A percentile compares a stretch with the other conserved stretches of the same genome.
phyloP scores from a whole-genome alignment of 2,113 vertebrate species.

The Setophaga kirtlandii region DNA sequence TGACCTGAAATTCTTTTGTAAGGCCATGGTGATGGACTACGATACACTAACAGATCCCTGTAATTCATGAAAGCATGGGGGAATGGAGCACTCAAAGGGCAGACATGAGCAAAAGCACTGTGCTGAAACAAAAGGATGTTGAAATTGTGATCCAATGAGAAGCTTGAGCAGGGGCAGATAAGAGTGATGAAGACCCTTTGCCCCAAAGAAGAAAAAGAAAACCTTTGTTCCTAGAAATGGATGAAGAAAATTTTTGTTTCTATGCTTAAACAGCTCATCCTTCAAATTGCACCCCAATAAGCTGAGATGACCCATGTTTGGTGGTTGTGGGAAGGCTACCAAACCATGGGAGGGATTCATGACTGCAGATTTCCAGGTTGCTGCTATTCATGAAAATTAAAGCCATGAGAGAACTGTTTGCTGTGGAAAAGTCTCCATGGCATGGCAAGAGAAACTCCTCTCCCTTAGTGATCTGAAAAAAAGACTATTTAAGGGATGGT shows the following conservation, averaged over 20 bases:
- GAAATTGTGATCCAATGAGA: background rate
- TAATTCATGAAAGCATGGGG: background rate
- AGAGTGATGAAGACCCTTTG: background rate
- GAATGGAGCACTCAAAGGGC: rapidly evolving
- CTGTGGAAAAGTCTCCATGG: background rate
- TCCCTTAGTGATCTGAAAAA: background rate
- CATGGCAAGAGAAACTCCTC: too few relatives aligned
- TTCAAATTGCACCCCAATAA: background rate
- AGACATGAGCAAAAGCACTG: background rate
- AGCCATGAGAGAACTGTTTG: background rate
- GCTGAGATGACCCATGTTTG: background rate
- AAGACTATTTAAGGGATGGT: background rate
- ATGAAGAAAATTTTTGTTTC: background rate
- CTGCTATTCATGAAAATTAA: background rate
- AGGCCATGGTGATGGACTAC: background rate
- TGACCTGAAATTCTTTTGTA: background rate
- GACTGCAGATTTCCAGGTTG: rapidly evolving
- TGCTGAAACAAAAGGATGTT: background rate
- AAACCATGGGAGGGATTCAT: rapidly evolving
- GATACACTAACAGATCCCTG: background rate
- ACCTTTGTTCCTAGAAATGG: background rate
- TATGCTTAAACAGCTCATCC: background rate
- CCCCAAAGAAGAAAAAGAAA: background rate
- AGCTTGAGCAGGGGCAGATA: background rate
- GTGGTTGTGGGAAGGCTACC: background rate